Evolutionary conservation across 2,888 invertebrate species (phyloP).

Genomic region (Laothoe populi): DNA sequence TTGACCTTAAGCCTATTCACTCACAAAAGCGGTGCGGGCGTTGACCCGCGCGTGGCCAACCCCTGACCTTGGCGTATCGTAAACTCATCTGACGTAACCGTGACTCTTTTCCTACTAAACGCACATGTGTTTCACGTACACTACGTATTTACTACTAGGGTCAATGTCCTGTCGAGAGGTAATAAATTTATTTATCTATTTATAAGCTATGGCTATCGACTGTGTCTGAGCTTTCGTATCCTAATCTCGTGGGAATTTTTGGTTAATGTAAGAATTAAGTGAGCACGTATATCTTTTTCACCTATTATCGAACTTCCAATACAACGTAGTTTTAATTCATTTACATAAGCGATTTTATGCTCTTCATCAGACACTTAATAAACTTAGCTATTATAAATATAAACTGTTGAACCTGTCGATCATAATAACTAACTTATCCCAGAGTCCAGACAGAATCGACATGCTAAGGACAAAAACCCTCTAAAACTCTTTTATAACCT

Average conservation of each 20-base stretch:
- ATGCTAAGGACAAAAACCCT: too few relatives aligned
- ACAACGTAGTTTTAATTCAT: too few relatives aligned
- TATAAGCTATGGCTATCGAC: not conserved
- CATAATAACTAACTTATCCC: too few relatives aligned
- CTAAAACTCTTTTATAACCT: too few relatives aligned
- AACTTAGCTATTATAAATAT: too few relatives aligned
- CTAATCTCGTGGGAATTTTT: not conserved
- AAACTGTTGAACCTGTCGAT: too few relatives aligned
- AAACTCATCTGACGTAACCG: constrained; percentile 78
- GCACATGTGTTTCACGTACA: constrained; percentile 48
- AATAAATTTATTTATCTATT: constrained; percentile 25
- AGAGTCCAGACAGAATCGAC: too few relatives aligned
- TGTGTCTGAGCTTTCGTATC: not conserved
- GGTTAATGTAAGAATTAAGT: not conserved
- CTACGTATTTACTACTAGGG: constrained; percentile 18
- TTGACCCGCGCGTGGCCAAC: constrained; percentile 80
- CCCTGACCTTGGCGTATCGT: constrained; percentile 83
- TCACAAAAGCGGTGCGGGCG: constrained; percentile 74
- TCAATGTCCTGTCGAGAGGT: constrained; percentile 5
- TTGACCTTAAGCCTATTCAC: constrained; percentile 74
- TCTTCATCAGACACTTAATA: too few relatives aligned
- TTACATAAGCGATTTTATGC: too few relatives aligned
- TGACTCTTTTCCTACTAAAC: constrained; percentile 64
- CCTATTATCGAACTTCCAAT: not conserved
- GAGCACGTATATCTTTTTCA: not conserved